Evolutionary conservation across 2,113 vertebrate species (phyloP).

Genomic region (Halcyon malimbica): DNA sequence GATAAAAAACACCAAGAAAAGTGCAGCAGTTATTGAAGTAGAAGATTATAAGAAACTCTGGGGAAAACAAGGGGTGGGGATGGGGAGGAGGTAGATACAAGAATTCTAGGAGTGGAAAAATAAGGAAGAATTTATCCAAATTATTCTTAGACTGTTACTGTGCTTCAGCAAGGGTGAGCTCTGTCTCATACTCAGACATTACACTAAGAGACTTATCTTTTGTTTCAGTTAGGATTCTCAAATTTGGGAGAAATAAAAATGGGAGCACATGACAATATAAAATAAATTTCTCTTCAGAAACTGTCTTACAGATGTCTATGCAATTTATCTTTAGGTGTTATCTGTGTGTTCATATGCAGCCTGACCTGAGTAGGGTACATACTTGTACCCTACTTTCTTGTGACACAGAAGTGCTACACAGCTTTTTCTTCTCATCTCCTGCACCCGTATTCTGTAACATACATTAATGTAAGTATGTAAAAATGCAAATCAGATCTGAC

Average conservation of each 20-base stretch:
- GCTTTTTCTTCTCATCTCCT: neutral
- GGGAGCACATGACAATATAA: neutral
- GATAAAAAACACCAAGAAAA: neutral
- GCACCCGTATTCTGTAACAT: neutral
- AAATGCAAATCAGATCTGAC: neutral
- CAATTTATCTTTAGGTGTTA: neutral
- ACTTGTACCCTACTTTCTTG: neutral
- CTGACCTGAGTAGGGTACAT: neutral
- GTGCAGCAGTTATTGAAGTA: neutral
- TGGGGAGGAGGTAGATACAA: neutral
- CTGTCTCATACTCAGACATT: neutral
- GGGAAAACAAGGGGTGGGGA: neutral
- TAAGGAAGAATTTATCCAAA: neutral
- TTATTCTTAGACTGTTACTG: neutral
- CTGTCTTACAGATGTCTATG: neutral
- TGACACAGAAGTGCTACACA: neutral
- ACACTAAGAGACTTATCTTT: neutral
- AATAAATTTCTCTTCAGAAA: neutral
- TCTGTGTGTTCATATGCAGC: neutral
- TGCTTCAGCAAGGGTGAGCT: fast-evolving
- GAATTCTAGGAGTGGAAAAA: neutral
- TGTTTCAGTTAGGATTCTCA: neutral
- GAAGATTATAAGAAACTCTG: neutral
- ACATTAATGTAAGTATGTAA: neutral
- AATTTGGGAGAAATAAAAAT: neutral